Evolutionary conservation across 2,888 invertebrate species (phyloP).

Genomic region (Fragum whitleyi): DNA sequence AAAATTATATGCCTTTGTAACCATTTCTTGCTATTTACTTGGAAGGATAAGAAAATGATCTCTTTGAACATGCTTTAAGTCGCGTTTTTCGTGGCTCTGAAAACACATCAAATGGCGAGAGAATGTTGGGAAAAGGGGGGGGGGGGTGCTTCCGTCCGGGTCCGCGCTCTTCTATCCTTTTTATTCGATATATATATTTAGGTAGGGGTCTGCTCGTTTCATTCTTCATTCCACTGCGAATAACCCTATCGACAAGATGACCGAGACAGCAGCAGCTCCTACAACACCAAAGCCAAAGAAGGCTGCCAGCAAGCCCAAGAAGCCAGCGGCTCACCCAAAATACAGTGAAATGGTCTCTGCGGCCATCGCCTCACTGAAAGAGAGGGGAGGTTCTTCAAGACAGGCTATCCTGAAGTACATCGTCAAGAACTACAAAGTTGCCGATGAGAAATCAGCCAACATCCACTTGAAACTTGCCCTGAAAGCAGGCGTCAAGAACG

Average conservation of each 20-base stretch:
- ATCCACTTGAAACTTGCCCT: constrained; percentile 84
- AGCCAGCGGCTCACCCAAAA: constrained; percentile 81
- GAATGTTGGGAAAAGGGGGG: too few species aligned
- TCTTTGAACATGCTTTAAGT: too few species aligned
- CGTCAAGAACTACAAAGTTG: constrained; percentile 84
- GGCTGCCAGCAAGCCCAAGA: constrained; percentile 74
- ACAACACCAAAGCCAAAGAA: constrained; percentile 68
- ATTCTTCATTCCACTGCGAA: not conserved
- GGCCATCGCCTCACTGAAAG: constrained; percentile 84
- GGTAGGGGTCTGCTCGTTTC: not conserved
- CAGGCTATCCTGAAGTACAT: constrained; percentile 86
- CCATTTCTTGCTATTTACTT: too few species aligned
- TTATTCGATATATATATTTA: constrained; percentile 38
- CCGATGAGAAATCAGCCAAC: constrained; percentile 84
- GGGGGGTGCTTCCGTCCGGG: constrained; percentile 69
- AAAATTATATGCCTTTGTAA: too few species aligned
- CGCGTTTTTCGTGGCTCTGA: too few species aligned
- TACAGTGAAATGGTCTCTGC: constrained; percentile 85
- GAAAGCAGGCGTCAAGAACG: constrained; percentile 83
- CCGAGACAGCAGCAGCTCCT: constrained; percentile 58
- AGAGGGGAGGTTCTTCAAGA: constrained; percentile 85
- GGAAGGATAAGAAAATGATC: too few species aligned
- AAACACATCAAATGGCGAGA: too few species aligned
- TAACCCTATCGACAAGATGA: not conserved
- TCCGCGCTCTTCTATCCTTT: constrained; percentile 61